These are phyloP conservation scores for Isoperla grammatica DNA, from an alignment of 2,888 invertebrate species.

Conservation along the genomic window DNA sequence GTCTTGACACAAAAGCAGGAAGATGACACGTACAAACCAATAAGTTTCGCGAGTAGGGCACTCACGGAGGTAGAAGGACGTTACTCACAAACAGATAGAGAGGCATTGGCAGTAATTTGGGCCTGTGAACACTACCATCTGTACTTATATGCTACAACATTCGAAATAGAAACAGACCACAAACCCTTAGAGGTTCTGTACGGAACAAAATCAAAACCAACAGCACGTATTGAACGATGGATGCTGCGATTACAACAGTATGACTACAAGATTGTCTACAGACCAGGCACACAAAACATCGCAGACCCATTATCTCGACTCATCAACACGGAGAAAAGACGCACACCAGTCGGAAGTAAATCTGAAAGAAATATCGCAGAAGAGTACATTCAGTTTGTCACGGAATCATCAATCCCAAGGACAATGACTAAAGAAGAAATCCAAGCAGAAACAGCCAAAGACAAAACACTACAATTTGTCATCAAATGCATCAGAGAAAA, in stretches of 20 bases:
- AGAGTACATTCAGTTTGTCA: background rate
- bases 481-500: background rate
- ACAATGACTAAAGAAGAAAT: background rate
- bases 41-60: background rate
- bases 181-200: background rate
- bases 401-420: background rate
- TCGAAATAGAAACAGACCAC: background rate
- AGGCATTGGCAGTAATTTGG: background rate
- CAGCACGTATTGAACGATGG: background rate
- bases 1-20: background rate
- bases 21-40: background rate
- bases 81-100: background rate
- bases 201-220: background rate
- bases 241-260: background rate
- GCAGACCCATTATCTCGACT: background rate
- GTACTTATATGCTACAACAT: background rate
- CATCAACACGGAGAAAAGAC: background rate
- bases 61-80: background rate
- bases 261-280: background rate
- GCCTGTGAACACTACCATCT: background rate
- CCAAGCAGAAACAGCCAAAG: background rate
- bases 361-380: background rate
- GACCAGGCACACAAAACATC: background rate
- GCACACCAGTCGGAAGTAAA: background rate
- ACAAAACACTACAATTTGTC: background rate